Evolutionary conservation across 2,888 invertebrate species (phyloP).

Genomic region (Scaptomyza caliginosa): DNA sequence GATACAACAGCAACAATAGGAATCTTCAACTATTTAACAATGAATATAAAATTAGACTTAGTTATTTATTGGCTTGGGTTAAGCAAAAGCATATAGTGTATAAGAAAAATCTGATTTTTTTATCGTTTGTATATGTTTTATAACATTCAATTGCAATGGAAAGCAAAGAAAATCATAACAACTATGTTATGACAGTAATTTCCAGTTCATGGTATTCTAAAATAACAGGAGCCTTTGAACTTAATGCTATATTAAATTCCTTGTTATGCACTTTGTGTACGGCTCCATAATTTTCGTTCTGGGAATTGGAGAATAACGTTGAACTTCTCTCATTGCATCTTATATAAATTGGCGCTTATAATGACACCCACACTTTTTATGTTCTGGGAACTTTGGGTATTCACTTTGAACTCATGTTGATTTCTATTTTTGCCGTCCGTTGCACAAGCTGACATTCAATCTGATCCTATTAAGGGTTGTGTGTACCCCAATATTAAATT

Average conservation of each 20-base stretch:
- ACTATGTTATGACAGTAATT: not conserved
- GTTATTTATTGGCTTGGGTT: no score
- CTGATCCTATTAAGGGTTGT: slow-evolving; percentile 14
- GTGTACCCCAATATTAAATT: slow-evolving; percentile 6
- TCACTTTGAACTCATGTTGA: not conserved
- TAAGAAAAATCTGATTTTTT: no score
- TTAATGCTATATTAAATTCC: no score
- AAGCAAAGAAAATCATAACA: not conserved
- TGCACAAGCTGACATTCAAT: slow-evolving; percentile 26
- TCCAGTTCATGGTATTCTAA: not conserved
- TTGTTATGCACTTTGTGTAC: not conserved
- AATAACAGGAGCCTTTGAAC: not conserved
- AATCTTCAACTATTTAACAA: no score
- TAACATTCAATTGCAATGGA: not conserved
- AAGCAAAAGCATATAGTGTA: no score
- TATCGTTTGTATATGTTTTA: no score
- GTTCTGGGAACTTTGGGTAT: not conserved
- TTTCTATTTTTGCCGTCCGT: not conserved
- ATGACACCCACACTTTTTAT: not conserved
- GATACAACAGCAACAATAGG: no score
- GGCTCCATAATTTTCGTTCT: not conserved
- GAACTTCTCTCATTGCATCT: not conserved
- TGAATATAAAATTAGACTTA: no score
- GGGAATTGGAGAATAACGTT: not conserved
- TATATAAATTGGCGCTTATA: not conserved